phyloP scores from a whole-genome alignment of 2,888 invertebrate species.

The Tinea semifulvella region DNA sequence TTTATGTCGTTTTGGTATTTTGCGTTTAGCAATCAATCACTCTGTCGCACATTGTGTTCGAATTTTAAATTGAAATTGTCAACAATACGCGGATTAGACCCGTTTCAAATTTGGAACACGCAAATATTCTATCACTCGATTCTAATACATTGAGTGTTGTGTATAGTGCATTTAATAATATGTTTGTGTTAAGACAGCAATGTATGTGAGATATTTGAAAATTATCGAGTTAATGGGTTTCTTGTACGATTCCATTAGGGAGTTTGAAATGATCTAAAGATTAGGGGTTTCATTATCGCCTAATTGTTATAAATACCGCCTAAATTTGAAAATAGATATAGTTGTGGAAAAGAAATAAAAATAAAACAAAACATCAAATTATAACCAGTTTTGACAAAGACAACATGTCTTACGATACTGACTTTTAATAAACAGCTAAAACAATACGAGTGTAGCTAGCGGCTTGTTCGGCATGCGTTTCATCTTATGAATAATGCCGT shows the following conservation, averaged over 20 bases:
- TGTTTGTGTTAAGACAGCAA: background rate
- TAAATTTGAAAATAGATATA: no score
- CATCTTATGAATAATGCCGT: background rate
- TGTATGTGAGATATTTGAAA: background rate
- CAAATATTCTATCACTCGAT: background rate
- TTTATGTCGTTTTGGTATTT: background rate
- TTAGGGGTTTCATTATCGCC: no score
- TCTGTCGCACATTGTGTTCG: conserved; percentile 13
- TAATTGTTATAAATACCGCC: no score
- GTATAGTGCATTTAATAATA: background rate
- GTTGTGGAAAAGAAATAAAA: no score
- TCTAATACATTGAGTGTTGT: background rate
- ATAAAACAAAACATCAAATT: background rate
- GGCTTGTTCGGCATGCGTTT: background rate
- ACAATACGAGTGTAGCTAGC: background rate
- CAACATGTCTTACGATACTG: no score
- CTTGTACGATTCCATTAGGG: no score
- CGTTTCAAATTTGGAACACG: conserved; percentile 1
- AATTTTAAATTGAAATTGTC: conserved; percentile 13
- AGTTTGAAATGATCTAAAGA: no score
- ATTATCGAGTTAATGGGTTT: background rate
- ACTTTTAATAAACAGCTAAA: background rate
- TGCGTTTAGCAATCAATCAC: conserved; percentile 10
- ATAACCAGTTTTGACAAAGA: background rate
- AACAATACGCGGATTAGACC: conserved; percentile 12